A percentile compares a stretch with the other conserved stretches of the same genome.
These are phyloP conservation scores for Campylorhamphus procurvoides DNA, from an alignment of 2,113 vertebrate species.

Conservation along the genomic window DNA sequence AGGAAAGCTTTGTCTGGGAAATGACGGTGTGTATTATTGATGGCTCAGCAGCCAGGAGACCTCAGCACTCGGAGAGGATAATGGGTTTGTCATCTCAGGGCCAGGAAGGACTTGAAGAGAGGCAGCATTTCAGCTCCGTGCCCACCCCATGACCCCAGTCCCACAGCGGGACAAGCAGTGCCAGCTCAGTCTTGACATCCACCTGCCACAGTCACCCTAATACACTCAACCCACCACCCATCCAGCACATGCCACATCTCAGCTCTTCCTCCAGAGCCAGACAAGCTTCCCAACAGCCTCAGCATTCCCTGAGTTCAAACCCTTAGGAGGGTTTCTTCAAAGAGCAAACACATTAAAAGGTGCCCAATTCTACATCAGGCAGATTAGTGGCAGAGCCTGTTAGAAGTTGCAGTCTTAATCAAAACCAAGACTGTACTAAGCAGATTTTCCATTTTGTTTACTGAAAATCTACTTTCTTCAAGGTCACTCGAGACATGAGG, in stretches of 20 bases:
- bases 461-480: slow-evolving; percentile 31
- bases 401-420: not conserved
- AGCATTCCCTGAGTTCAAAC: not conserved
- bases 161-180: accelerated
- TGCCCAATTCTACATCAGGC: not conserved
- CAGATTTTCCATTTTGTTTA: slow-evolving; percentile 37
- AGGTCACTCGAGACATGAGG: slow-evolving; percentile 21
- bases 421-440: slow-evolving; percentile 8
- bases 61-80: not conserved
- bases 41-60: not conserved
- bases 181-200: accelerated
- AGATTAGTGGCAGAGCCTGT: not conserved
- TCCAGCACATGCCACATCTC: not conserved
- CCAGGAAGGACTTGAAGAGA: not conserved
- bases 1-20: not conserved
- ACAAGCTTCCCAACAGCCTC: not conserved
- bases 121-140: not conserved
- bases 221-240: accelerated
- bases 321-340: not conserved
- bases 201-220: accelerated
- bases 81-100: not conserved
- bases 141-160: not conserved
- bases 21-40: accelerated
- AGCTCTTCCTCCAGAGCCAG: not conserved
- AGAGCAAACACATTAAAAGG: not conserved